Base-by-base conservation (phyloP, 1,140 invertebrate genomes). In the Drosophila virilis region DNA sequence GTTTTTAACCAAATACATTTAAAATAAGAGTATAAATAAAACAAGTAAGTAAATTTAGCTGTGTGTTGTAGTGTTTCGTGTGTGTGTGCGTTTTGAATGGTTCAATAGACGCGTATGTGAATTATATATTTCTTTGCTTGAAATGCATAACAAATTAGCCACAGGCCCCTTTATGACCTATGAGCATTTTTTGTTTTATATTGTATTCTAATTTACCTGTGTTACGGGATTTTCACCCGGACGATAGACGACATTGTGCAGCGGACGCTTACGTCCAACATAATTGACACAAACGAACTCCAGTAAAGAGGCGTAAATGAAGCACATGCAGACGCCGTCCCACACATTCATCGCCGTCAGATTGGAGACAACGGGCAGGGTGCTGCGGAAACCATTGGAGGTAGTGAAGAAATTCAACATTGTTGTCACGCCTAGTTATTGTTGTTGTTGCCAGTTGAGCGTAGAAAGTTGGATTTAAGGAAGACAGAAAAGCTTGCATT, bases 361-460 rank as follows among this genome's bases (percentile, higher is more conserved):
- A 93, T 98, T 98, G 10, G 97, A 98, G 52, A 98, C 97, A 52
- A 98, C 97, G 4, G 97, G 97, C 90, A 98, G 94, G 48, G 97
- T 98, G 78, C 96, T 96, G 84, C 96, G 95, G 93, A 97, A 97
- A 90, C 96, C 96, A 91, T 97, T 97, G 64, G 96, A 97, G 86
- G 97, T 98, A 78, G 97, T 98, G 96, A 98, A 98, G 95, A 98
- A 98, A 94, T 98, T 98, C 95, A 98, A 95, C 97, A 98, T 98
- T 93, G 97, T 98, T 79, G 97, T 98, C 91, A 98, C 97, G 92
- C 97, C 96, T 97, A 43, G 12, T 50, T 32, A 28, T 50, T 52
- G 57, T 67, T 74, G 60, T 65, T 62, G n/a, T 22, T 15, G 12
- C 38, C 42, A 38, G 71, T 54, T 42, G 46, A 52, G 42, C 38